These are phyloP conservation scores for Formica selysi DNA, from an alignment of 1,140 invertebrate genomes.

Conservation along the genomic window DNA sequence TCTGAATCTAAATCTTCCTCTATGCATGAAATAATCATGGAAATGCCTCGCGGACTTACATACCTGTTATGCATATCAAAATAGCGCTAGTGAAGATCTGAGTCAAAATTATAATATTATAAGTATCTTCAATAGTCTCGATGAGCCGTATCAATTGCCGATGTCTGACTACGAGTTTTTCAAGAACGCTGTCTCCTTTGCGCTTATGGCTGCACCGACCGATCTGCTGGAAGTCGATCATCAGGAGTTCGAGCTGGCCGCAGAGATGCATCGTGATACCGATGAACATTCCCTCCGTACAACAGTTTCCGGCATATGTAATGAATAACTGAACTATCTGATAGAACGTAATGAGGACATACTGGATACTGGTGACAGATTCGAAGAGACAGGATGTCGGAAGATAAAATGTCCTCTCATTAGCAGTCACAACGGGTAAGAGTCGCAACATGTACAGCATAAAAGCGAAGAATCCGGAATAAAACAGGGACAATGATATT, in stretches of 20 bases:
- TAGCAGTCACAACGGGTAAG: neutral
- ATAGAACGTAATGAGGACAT: constrained; percentile 21
- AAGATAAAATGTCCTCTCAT: constrained; percentile 14
- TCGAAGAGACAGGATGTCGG: constrained; percentile 43
- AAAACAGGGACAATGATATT: constrained; percentile 37
- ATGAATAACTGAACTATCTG: constrained; percentile 41
- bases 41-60: neutral
- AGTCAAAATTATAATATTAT: constrained; percentile 44
- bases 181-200: neutral
- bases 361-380: constrained; percentile 25
- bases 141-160: constrained; percentile 25
- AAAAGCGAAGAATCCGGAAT: constrained; percentile 29
- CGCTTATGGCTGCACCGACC: neutral
- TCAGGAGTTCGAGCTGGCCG: constrained; percentile 31
- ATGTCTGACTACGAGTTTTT: constrained; percentile 20
- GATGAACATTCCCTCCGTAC: constrained; percentile 39
- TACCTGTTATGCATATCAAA: constrained; percentile 53
- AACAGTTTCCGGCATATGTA: constrained; percentile 36
- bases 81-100: constrained; percentile 42
- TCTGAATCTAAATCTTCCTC: neutral
- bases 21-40: neutral
- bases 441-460: constrained; percentile 27
- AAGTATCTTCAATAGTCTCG: constrained; percentile 25
- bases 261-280: constrained; percentile 45
- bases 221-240: constrained; percentile 28